phyloP scores from a whole-genome alignment of 2,113 vertebrate genomes.

The Psilopogon haemacephalus region DNA sequence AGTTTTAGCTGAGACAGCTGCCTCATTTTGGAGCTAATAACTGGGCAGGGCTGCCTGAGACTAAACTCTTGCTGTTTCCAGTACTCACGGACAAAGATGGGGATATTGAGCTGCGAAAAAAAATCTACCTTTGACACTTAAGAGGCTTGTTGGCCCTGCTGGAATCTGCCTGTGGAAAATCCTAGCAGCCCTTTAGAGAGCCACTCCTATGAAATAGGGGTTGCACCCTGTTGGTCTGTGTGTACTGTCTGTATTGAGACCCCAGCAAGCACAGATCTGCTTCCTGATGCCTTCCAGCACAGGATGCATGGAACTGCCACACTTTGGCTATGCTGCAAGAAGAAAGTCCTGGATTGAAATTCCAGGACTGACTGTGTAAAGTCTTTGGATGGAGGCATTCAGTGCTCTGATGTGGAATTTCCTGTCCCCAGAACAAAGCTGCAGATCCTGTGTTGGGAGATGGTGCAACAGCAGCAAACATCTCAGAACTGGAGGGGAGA shows the following conservation, averaged over 20 bases:
- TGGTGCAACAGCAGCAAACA: constrained; percentile 27
- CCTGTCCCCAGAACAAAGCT: constrained; percentile 65
- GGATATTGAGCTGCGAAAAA: neutral
- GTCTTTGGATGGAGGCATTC: neutral
- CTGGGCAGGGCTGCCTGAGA: neutral
- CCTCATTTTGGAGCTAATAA: neutral
- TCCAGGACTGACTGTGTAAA: rapidly evolving
- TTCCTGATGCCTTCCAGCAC: neutral
- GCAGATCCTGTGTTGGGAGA: constrained; percentile 22
- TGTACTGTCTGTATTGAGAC: neutral
- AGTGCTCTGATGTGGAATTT: neutral
- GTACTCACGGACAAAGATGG: neutral
- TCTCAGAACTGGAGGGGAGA: constrained; percentile 77
- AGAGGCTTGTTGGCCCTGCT: neutral
- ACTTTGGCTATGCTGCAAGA: neutral
- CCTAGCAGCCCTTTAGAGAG: too few species aligned
- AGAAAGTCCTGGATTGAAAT: neutral
- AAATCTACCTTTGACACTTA: neutral
- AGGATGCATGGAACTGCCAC: rapidly evolving
- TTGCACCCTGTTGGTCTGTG: neutral
- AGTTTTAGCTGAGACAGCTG: neutral
- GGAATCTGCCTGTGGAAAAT: neutral
- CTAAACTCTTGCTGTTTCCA: neutral
- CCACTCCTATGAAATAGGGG: neutral
- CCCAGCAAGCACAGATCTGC: neutral